A percentile compares a stretch with the other conserved stretches of the same genome.
phyloP scores from a whole-genome alignment of 2,888 invertebrate genomes.

The Caenorhabditis sp. region DNA sequence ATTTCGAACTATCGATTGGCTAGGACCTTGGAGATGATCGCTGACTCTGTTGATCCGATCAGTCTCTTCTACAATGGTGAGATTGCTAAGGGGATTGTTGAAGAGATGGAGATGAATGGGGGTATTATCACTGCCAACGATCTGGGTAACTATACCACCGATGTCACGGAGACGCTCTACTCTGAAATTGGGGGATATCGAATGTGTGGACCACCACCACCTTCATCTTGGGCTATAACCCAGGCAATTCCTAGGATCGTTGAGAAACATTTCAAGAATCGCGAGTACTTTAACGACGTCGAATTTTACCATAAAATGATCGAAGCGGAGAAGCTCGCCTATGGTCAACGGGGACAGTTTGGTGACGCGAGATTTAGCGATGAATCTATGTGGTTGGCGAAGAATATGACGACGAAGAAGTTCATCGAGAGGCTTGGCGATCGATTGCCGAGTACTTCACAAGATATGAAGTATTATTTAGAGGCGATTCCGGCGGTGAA shows the following conservation, averaged over 20 bases:
- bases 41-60: conserved; percentile 59
- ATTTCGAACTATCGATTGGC: conserved; percentile 61
- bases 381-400: conserved; percentile 78
- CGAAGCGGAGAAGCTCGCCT: conserved; percentile 92
- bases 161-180: conserved; percentile 28
- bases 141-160: conserved; percentile 20
- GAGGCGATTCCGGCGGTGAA: conserved; percentile 75
- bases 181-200: conserved; percentile 74
- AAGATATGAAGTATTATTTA: conserved; percentile 29
- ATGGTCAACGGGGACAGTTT: conserved; percentile 76
- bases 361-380: conserved; percentile 79
- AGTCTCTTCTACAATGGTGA: conserved; percentile 63
- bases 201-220: conserved; percentile 84
- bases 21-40: conserved; percentile 54
- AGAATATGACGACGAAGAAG: conserved; percentile 77
- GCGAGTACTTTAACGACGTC: conserved; percentile 54
- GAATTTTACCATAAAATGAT: conserved; percentile 83
- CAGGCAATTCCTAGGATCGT: conserved; percentile 76
- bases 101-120: conserved; percentile 56
- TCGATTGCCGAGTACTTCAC: conserved; percentile 8
- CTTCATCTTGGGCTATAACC: conserved; percentile 85
- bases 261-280: conserved; percentile 50
- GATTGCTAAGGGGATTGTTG: conserved; percentile 58
- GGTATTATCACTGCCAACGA: conserved; percentile 33
- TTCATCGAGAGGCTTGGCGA: conserved; percentile 10